These are phyloP conservation scores for Monopis laevigella DNA, from an alignment of 2,888 invertebrate genomes.

Conservation along the genomic window DNA sequence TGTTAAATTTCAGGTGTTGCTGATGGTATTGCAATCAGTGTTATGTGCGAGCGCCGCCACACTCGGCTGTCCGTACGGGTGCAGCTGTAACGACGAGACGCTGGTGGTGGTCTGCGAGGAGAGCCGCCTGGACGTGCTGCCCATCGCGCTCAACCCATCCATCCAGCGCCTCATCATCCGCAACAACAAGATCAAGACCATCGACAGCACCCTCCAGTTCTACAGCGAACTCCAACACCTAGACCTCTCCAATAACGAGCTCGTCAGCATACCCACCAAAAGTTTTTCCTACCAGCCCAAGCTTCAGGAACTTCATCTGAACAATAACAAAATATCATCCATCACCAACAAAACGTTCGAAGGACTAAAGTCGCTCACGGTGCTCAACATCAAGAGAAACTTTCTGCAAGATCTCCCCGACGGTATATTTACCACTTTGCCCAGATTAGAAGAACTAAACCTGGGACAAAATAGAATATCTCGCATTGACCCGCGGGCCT, in stretches of 20 bases:
- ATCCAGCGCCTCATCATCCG: conserved; percentile 85
- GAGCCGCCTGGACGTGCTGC: conserved; percentile 87
- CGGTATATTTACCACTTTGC: conserved; percentile 77
- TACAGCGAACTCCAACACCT: conserved; percentile 87
- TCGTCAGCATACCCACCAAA: conserved; percentile 81
- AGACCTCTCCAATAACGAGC: conserved; percentile 85
- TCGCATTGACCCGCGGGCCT: conserved; percentile 79
- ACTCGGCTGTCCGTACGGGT: conserved; percentile 86
- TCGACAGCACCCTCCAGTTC: conserved; percentile 90
- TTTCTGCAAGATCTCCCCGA: conserved; percentile 81
- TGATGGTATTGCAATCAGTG: conserved; percentile 39
- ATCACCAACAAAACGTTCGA: conserved; percentile 83
- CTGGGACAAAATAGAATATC: conserved; percentile 87
- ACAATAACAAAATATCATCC: conserved; percentile 85
- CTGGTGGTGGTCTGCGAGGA: conserved; percentile 87
- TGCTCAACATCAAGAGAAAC: conserved; percentile 83
- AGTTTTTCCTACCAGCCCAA: conserved; percentile 85
- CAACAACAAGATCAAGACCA: conserved; percentile 87
- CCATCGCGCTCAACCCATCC: conserved; percentile 91
- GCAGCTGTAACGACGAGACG: conserved; percentile 90
- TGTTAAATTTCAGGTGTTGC: conserved; percentile 43
- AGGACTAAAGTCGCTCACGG: conserved; percentile 79
- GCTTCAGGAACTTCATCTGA: conserved; percentile 82
- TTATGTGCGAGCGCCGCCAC: conserved; percentile 62
- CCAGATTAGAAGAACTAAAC: conserved; percentile 84